Percentiles rank a stretch among this genome's conserved stretches.
These are phyloP conservation scores for Agrypnia vestita DNA, from an alignment of 1,140 invertebrate species.

Conservation along the genomic window DNA sequence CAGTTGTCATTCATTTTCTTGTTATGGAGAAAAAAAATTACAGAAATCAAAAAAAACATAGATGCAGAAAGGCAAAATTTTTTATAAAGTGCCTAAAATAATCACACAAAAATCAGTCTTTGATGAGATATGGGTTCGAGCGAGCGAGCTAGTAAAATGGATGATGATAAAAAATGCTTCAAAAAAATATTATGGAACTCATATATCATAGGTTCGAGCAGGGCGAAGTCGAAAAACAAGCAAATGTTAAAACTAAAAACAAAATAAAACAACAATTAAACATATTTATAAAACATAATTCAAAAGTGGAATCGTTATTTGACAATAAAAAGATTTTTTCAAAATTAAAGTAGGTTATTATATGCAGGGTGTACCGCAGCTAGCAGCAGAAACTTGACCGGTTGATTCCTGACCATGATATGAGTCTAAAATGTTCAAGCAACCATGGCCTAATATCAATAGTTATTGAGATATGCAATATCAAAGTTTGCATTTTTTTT, in stretches of 20 bases:
- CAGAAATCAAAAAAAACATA: background rate
- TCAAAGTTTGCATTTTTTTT: no score
- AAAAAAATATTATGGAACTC: background rate
- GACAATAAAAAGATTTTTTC: no score
- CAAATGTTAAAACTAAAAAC: constrained; percentile 33
- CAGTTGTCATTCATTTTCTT: background rate
- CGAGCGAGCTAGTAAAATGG: constrained; percentile 7
- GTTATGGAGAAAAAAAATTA: background rate
- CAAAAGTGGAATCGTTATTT: constrained; percentile 5
- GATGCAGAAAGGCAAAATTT: background rate
- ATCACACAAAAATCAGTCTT: constrained; percentile 22
- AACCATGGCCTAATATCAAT: no score
- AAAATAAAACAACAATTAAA: constrained; percentile 17
- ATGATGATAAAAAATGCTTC: constrained; percentile 2
- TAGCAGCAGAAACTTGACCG: no score
- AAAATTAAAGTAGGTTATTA: no score
- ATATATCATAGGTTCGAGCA: constrained; percentile 30
- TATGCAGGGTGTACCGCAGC: no score
- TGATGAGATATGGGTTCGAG: background rate
- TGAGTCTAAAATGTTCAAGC: no score
- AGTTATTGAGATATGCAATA: no score
- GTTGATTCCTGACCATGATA: no score
- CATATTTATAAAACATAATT: constrained; percentile 30
- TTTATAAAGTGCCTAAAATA: constrained; percentile 11
- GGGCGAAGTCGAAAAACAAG: constrained; percentile 26